Percentiles rank a stretch among this genome's conserved stretches.
These are phyloP conservation scores for Coracopsis vasa DNA, from an alignment of 2,113 vertebrate species.

Conservation along the genomic window DNA sequence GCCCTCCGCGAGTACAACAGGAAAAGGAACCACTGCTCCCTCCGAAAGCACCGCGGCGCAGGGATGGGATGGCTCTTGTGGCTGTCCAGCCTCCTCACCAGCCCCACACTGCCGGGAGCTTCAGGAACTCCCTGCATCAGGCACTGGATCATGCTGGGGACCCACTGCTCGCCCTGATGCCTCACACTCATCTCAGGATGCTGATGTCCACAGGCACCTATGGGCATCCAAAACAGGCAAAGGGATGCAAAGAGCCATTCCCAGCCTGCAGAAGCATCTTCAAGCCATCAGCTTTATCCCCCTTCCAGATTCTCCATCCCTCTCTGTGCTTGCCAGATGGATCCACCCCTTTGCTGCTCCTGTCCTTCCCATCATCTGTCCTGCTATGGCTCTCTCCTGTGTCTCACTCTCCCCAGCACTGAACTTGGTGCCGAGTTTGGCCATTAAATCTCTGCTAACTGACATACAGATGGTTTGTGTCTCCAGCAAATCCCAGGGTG, in stretches of 20 bases:
- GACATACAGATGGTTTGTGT: conserved; percentile 46
- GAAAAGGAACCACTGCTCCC: conserved; percentile 69
- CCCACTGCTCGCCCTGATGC: rapidly evolving
- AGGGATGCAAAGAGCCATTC: background rate
- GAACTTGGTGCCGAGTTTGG: conserved; percentile 9
- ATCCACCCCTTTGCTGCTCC: background rate
- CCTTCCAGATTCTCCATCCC: background rate
- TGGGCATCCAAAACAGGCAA: background rate
- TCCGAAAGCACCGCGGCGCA: background rate
- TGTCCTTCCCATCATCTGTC: background rate
- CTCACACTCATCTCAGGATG: background rate
- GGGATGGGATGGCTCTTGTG: background rate
- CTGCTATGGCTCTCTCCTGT: background rate
- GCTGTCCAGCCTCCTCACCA: background rate
- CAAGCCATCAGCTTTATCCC: background rate
- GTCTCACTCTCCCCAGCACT: background rate
- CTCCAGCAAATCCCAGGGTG: conserved; percentile 30
- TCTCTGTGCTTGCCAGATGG: background rate
- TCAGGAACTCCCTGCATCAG: background rate
- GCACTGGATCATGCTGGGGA: background rate
- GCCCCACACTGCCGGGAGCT: rapidly evolving
- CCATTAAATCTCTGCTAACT: background rate
- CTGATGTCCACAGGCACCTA: rapidly evolving
- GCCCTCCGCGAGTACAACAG: conserved; percentile 63
- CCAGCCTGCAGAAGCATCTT: background rate